Conservation (phyloP, 1,140 invertebrate genomes). For the Chelonus insularis region DNA sequence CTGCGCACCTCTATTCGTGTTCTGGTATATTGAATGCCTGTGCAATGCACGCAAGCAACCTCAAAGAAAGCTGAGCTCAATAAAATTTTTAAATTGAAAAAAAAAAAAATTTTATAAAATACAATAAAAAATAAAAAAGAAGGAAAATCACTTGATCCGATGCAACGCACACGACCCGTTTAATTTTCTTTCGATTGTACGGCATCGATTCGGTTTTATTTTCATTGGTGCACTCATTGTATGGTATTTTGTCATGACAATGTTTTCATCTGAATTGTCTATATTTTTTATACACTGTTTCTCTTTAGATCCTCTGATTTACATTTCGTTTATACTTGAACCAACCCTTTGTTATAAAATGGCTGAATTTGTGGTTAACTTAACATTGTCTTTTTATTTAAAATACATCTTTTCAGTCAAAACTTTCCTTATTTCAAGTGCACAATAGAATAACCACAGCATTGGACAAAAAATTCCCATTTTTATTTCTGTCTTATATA, state of each 20-base stretch:
- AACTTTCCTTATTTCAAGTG: no score
- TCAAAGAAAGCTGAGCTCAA: no score
- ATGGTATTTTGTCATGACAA: background rate
- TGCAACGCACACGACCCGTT: conserved; percentile 24
- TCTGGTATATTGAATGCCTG: no score
- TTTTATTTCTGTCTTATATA: no score
- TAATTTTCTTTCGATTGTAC: conserved; percentile 27
- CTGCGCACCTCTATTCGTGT: no score
- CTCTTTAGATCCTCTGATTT: background rate
- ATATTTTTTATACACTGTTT: background rate
- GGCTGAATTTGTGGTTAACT: no score
- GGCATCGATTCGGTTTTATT: conserved; percentile 20
- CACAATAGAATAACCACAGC: no score
- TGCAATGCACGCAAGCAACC: no score
- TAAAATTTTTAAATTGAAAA: background rate
- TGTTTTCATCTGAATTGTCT: background rate
- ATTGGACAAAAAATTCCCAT: no score
- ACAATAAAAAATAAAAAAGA: conserved; percentile 1
- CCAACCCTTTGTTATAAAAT: background rate
- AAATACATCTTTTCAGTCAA: no score
- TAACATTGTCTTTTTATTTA: no score
- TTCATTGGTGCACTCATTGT: conserved; percentile 20
- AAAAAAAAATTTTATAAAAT: background rate
- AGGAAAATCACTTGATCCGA: conserved; percentile 9
- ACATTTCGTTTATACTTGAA: background rate